phyloP scores from a whole-genome alignment of 2,797 vertebrate genomes.

The Miichthys miiuy region DNA sequence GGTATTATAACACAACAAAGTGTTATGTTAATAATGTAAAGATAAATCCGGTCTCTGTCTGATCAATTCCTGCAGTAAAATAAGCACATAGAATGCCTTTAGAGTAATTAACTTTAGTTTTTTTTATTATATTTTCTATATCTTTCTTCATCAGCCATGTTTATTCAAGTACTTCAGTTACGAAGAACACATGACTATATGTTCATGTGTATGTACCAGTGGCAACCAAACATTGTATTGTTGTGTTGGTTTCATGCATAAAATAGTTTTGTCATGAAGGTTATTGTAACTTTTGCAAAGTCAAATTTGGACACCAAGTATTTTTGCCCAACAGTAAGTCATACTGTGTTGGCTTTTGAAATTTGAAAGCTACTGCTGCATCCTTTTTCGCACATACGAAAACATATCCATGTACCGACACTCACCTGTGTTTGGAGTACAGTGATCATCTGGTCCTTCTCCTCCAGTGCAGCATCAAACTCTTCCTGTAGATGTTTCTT shows the following conservation, averaged over 20 bases:
- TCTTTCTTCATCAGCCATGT: slow-evolving; percentile 5
- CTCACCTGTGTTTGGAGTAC: slow-evolving; percentile 96
- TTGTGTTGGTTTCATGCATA: background rate
- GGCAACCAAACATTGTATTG: background rate
- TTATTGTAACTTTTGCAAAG: background rate
- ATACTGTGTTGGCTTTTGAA: too few relatives aligned
- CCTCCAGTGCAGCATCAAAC: slow-evolving; percentile 95
- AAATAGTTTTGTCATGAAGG: too few relatives aligned
- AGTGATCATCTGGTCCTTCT: slow-evolving; percentile 97
- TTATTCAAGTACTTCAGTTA: background rate
- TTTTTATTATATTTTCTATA: background rate
- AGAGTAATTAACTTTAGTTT: background rate
- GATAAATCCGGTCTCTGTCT: background rate
- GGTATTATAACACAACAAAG: background rate
- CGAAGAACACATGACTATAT: background rate
- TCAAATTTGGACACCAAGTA: background rate
- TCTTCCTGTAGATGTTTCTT: slow-evolving; percentile 98
- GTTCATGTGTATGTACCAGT: too few relatives aligned
- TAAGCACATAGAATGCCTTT: too few relatives aligned
- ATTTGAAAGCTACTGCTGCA: too few relatives aligned
- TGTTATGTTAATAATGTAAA: background rate
- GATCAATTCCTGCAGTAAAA: background rate
- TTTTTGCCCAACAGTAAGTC: background rate
- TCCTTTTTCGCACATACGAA: background rate
- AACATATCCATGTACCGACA: background rate